phyloP scores from a whole-genome alignment of 2,888 invertebrate genomes.

The Escarpia spicata region DNA sequence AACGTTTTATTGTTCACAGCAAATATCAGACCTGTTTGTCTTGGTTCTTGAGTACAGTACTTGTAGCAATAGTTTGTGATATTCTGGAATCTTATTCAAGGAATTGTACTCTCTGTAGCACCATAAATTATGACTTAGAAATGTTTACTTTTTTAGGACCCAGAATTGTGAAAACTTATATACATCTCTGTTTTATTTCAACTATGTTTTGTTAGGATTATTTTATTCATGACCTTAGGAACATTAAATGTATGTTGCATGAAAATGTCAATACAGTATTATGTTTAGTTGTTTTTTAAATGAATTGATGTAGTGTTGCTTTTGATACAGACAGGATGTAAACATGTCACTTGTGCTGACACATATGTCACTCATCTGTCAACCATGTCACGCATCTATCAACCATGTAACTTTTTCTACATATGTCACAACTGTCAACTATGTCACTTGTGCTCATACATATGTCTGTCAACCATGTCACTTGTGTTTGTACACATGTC shows the following conservation, averaged over 20 bases:
- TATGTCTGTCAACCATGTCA: background rate
- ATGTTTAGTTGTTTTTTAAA: too few species aligned
- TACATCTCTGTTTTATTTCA: background rate
- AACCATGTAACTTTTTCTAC: too few species aligned
- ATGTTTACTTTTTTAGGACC: background rate
- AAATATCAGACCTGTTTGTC: background rate
- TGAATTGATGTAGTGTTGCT: too few species aligned
- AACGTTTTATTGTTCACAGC: background rate
- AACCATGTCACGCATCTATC: background rate
- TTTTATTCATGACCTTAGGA: background rate
- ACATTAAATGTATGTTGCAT: background rate
- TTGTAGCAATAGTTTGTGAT: background rate
- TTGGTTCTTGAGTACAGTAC: background rate
- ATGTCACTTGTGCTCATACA: background rate
- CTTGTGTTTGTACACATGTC: background rate
- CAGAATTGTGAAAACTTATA: background rate
- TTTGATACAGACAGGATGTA: too few species aligned
- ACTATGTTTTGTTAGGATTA: background rate
- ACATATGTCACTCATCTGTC: background rate
- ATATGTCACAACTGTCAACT: background rate
- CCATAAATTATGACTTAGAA: too few species aligned
- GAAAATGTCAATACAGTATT: background rate
- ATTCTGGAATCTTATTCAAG: background rate
- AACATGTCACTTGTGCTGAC: background rate
- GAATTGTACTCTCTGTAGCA: background rate